Conservation (phyloP, 2,888 invertebrate genomes). For the Galerucella pusilla region DNA sequence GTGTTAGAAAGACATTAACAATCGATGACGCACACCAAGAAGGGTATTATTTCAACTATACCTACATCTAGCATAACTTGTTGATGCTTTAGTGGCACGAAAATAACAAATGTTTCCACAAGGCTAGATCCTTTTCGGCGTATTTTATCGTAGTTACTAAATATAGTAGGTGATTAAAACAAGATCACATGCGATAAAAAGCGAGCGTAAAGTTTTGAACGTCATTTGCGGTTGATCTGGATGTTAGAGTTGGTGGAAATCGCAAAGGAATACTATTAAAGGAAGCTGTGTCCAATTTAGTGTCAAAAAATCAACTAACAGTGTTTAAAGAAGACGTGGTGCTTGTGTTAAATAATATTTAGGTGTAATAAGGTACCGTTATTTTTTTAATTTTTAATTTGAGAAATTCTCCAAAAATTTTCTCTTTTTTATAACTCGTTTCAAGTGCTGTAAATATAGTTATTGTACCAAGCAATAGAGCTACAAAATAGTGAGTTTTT, state of each 20-base stretch:
- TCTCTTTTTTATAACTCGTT: too few species aligned
- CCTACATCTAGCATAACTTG: too few species aligned
- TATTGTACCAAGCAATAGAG: too few species aligned
- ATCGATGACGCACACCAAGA: too few species aligned
- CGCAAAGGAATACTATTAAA: neutral
- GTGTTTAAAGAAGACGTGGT: neutral
- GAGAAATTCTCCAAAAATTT: neutral
- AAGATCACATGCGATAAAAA: neutral
- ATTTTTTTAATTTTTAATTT: neutral
- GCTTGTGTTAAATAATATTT: neutral
- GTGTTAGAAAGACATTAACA: too few species aligned
- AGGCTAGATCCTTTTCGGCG: neutral
- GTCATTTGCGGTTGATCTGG: neutral
- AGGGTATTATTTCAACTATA: too few species aligned
- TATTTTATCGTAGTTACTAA: neutral
- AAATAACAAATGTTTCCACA: too few species aligned
- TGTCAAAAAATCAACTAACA: neutral
- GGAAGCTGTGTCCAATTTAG: neutral
- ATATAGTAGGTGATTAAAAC: neutral
- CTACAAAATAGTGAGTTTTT: too few species aligned
- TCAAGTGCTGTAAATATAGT: too few species aligned
- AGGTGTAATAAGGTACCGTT: neutral
- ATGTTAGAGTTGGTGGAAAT: neutral
- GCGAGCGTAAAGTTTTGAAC: neutral
- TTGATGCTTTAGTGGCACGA: too few species aligned